A percentile compares a stretch with the other conserved stretches of the same genome.
Conservation (phyloP, 2,888 invertebrate genomes). For the Phortica okadai region DNA sequence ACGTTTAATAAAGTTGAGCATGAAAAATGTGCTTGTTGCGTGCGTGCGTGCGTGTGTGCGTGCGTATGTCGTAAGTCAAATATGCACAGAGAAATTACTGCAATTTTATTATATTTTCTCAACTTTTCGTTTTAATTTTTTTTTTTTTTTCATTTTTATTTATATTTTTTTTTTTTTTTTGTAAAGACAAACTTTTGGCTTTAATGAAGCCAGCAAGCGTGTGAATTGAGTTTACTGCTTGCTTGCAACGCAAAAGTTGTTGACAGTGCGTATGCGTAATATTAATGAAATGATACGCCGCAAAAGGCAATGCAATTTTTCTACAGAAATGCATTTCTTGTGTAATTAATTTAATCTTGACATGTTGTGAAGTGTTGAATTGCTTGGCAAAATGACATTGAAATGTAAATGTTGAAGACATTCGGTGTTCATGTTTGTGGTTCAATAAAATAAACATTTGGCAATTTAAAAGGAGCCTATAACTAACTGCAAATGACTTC, state of each 20-base stretch:
- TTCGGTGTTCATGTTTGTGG: no score
- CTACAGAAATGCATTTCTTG: not conserved
- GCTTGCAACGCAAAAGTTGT: not conserved
- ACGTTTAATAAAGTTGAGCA: not conserved
- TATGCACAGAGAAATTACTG: not conserved
- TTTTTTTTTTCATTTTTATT: no score
- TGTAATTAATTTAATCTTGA: not conserved
- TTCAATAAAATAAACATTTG: no score
- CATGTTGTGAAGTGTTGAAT: not conserved
- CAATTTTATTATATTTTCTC: not conserved
- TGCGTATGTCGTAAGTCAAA: not conserved
- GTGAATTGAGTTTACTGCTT: not conserved
- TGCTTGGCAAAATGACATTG: not conserved
- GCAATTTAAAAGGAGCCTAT: no score
- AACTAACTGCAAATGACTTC: no score
- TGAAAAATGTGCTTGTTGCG: not conserved
- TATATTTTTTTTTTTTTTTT: no score
- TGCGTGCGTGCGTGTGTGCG: conserved; percentile 3
- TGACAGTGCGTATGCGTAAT: conserved; percentile 2
- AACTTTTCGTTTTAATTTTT: not conserved
- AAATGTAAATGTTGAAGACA: no score
- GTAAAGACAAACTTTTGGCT: not conserved
- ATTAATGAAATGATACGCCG: not conserved
- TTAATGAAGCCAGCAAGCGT: not conserved
- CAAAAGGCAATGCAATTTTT: not conserved